Percentiles rank a stretch among this genome's conserved stretches.
Conservation (phyloP, 2,113 vertebrate genomes). For the Girardinichthys multiradiatus region DNA sequence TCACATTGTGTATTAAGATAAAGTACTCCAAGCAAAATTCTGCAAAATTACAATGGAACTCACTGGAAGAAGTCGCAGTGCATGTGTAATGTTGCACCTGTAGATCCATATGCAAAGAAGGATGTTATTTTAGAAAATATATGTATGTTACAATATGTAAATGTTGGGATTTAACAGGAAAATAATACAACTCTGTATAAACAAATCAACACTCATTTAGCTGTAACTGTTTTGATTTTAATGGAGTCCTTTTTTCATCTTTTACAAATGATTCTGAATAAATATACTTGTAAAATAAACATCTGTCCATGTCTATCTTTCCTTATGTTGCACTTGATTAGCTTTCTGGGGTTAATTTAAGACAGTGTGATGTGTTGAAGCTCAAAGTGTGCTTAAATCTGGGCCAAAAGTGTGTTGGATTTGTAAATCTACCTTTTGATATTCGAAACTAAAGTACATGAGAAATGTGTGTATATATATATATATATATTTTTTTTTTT, state of each 20-base stretch:
- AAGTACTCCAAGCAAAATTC: conserved; percentile 14
- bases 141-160: conserved; percentile 81
- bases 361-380: neutral
- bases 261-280: conserved; percentile 72
- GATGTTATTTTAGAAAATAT: conserved; percentile 48
- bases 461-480: neutral
- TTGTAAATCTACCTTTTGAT: neutral
- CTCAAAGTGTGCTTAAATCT: neutral
- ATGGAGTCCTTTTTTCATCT: conserved; percentile 65
- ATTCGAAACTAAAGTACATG: neutral
- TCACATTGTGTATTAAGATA: conserved; percentile 27
- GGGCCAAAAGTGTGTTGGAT: neutral
- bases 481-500: no score
- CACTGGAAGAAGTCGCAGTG: conserved; percentile 7
- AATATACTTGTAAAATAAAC: conserved; percentile 54
- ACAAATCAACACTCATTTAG: conserved; percentile 70
- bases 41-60: neutral
- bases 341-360: neutral
- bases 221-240: conserved; percentile 62
- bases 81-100: conserved; percentile 10
- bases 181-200: conserved; percentile 81
- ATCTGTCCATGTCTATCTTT: neutral
- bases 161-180: conserved; percentile 81
- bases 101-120: conserved; percentile 22
- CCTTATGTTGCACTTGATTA: neutral